Evolutionary conservation across 2,888 invertebrate species (phyloP).

Genomic region (Cataglyphis rosenhaueri): DNA sequence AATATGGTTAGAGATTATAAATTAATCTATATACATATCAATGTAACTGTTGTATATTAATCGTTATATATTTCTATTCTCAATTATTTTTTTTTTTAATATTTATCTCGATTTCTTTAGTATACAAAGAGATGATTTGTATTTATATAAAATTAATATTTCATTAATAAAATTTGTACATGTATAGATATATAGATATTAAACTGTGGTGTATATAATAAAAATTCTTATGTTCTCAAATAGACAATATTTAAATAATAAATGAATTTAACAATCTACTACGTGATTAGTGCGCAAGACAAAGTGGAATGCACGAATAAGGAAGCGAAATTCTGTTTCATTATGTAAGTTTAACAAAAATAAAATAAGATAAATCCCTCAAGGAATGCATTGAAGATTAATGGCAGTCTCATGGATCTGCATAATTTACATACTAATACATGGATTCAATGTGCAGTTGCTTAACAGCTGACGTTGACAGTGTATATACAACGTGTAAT

Average conservation of each 20-base stretch:
- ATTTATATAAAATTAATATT: conserved; percentile 1
- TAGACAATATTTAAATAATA: background rate
- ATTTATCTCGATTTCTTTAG: background rate
- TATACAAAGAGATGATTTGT: background rate
- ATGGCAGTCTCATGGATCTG: conserved; percentile 75
- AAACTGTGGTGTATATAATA: background rate
- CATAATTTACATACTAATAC: conserved; percentile 78
- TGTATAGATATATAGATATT: background rate
- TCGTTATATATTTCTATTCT: background rate
- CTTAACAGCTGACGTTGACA: conserved; percentile 60
- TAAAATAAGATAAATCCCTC: conserved; percentile 71
- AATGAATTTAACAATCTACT: conserved; percentile 2
- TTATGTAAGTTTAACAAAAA: conserved; percentile 71
- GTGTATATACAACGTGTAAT: conserved; percentile 9
- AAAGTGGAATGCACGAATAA: background rate
- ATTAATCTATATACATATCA: background rate
- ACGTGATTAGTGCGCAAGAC: background rate
- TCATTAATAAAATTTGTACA: background rate
- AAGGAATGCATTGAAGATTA: conserved; percentile 74
- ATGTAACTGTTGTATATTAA: background rate
- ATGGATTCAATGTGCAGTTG: conserved; percentile 67
- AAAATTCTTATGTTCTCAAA: background rate
- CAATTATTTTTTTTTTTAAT: background rate
- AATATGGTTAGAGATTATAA: background rate
- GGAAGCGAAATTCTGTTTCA: conserved; percentile 26